Evolutionary conservation across 2,888 invertebrate genomes (phyloP).

Genomic region (Acrobasis suavella): DNA sequence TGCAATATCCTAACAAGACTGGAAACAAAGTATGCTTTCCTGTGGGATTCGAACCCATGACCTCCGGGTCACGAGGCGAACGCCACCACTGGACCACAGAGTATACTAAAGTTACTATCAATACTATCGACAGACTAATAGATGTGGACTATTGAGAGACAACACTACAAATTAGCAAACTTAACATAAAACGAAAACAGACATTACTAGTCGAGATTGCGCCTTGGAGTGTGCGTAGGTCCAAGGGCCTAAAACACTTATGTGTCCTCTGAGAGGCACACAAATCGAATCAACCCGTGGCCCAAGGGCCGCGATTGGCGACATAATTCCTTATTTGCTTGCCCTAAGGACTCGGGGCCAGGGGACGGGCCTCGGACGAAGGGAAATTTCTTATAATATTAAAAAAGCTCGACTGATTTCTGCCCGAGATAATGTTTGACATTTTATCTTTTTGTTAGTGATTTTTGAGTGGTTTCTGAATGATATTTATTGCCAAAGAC

Average conservation of each 20-base stretch:
- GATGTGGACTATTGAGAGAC: no score
- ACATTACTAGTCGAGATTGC: conserved; percentile 25
- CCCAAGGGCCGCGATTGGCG: conserved; percentile 32
- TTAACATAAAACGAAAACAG: background rate
- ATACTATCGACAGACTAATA: no score
- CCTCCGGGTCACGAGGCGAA: no score
- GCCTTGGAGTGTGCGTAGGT: conserved; percentile 27
- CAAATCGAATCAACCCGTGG: conserved; percentile 35
- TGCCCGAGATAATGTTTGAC: background rate
- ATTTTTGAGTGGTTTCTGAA: background rate
- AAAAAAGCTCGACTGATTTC: conserved; percentile 1
- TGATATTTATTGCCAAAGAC: background rate
- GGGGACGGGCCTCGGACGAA: background rate
- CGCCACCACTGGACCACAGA: no score
- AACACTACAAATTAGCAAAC: background rate
- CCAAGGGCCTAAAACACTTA: conserved; percentile 34
- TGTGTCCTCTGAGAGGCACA: conserved; percentile 30
- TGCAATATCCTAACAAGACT: no score
- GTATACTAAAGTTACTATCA: no score
- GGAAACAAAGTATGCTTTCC: no score
- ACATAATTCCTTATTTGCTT: conserved; percentile 38
- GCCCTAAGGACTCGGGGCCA: conserved; percentile 26
- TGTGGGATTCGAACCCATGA: no score
- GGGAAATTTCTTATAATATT: conserved; percentile 1
- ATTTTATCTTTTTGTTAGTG: background rate